Evolutionary conservation across 1,140 invertebrate genomes (phyloP).

Genomic region (Procambarus clarkii): DNA sequence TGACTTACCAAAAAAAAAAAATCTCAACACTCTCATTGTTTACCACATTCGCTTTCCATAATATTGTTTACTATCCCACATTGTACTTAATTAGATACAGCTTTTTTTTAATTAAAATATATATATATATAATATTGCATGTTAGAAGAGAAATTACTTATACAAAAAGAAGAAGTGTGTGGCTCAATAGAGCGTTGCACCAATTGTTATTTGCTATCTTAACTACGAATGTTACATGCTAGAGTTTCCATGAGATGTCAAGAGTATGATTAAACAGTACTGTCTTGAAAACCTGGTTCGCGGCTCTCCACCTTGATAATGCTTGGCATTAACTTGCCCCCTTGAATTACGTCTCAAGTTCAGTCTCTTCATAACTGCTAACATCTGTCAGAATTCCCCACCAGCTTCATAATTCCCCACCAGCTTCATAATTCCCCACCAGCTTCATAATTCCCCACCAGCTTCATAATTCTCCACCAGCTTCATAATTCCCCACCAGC

Average conservation of each 20-base stretch:
- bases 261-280: conserved; percentile 47
- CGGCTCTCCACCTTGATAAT: conserved; percentile 2
- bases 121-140: not conserved
- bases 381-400: too few relatives aligned
- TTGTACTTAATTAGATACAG: conserved; percentile 21
- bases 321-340: not conserved
- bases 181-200: conserved; percentile 51
- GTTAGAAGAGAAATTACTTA: conserved; percentile 3
- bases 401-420: not conserved
- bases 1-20: not conserved
- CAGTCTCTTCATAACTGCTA: too few relatives aligned
- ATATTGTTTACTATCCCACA: conserved; percentile 1
- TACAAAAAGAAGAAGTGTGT: not conserved
- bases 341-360: too few relatives aligned
- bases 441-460: not conserved
- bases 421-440: not conserved
- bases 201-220: conserved; percentile 40
- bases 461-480: too few relatives aligned
- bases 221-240: conserved; percentile 55
- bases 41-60: conserved; percentile 23
- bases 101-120: not conserved
- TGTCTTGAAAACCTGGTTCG: conserved; percentile 44
- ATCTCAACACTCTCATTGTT: not conserved
- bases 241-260: conserved; percentile 51
- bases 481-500: not conserved